Evolutionary conservation across 2,797 vertebrate genomes (phyloP).

Genomic region (Poeciliopsis gracilis): DNA sequence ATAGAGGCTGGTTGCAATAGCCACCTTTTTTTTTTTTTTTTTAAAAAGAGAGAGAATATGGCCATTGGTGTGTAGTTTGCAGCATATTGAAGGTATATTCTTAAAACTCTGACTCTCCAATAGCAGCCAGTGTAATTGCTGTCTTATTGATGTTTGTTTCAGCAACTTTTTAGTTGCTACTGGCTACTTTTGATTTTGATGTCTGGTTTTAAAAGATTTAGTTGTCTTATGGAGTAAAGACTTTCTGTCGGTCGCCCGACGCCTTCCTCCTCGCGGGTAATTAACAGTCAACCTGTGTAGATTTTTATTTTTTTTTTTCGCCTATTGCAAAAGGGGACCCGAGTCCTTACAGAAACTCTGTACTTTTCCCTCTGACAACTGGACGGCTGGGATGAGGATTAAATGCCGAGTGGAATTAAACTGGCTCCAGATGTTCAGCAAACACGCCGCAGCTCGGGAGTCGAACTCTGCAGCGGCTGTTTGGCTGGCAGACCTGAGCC

Average conservation of each 20-base stretch:
- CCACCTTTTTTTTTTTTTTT: too few species aligned
- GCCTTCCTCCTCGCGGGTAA: conserved; percentile 4
- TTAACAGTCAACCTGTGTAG: background rate
- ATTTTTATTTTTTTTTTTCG: background rate
- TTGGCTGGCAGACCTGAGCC: conserved; percentile 29
- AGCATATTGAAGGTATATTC: too few species aligned
- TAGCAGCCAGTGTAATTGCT: background rate
- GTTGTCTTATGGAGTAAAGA: background rate
- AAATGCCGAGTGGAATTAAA: conserved; percentile 59
- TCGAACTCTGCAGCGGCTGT: conserved; percentile 11
- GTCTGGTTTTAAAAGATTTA: background rate
- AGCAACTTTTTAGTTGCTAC: background rate
- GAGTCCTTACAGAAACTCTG: conserved; percentile 22
- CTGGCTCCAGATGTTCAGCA: conserved; percentile 64
- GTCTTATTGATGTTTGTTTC: background rate
- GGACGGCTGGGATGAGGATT: conserved; percentile 59
- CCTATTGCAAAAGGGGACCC: conserved; percentile 2
- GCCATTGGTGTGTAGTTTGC: background rate
- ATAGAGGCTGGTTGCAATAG: background rate
- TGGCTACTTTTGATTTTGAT: background rate
- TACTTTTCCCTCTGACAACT: conserved; percentile 37
- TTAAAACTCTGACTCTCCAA: background rate
- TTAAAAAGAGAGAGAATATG: background rate
- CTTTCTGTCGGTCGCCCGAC: background rate
- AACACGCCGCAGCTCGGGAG: conserved; percentile 51